Conservation (phyloP, 2,113 vertebrate species). For the Edolisoma coerulescens region DNA sequence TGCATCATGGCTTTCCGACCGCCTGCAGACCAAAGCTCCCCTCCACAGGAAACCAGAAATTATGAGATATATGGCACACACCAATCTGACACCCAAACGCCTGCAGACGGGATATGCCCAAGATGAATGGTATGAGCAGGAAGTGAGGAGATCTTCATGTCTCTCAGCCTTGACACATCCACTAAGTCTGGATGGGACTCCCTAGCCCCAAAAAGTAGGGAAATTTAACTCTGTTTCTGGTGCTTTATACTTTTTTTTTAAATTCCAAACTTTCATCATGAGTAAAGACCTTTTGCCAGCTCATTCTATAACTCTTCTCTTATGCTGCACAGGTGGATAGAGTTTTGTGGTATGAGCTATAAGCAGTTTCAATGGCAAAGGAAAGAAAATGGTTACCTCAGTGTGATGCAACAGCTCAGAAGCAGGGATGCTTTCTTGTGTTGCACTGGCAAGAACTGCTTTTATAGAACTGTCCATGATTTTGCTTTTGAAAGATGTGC, state of each 20-base stretch:
- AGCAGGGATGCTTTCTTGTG: neutral
- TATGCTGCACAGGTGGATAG: neutral
- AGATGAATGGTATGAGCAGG: neutral
- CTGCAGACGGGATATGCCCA: neutral
- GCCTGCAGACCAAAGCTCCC: neutral
- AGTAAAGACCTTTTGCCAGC: neutral
- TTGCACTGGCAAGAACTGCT: neutral
- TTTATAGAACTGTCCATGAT: neutral
- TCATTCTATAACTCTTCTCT: neutral
- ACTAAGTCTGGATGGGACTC: neutral
- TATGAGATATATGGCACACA: neutral
- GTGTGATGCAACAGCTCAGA: neutral
- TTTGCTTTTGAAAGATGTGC: neutral
- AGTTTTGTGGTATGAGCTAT: neutral
- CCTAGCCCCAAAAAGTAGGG: neutral
- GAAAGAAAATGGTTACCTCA: neutral
- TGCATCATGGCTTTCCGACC: accelerated
- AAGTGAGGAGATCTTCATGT: neutral
- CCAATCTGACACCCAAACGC: neutral
- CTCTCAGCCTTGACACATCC: neutral
- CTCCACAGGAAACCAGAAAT: neutral
- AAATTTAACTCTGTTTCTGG: neutral
- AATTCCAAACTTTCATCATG: neutral
- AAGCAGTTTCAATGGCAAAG: neutral
- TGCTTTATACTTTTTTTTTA: neutral